Base-by-base conservation (phyloP, 2,888 invertebrate genomes). In the Ochropleura plecta region DNA sequence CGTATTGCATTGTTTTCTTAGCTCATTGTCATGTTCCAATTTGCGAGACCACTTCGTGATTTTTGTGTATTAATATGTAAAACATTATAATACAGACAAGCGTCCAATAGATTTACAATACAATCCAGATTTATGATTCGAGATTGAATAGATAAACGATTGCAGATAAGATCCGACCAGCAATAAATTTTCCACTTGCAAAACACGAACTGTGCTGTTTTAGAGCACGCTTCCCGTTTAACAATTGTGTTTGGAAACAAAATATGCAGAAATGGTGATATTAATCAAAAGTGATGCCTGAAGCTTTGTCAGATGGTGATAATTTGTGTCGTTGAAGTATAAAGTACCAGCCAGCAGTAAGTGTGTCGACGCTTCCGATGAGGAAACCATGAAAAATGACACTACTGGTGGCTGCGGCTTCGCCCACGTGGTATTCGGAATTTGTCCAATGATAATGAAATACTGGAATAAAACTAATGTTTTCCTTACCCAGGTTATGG, bases 101-200 rank as follows among this genome's bases (percentile, higher is more conserved):
- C 70, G 70, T 49, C 51, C 57, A 73, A 75, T 69, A 76, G 77
- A 84, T 86, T 80, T 84, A 79, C 76, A 87, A 73, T 79, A 77
- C 72, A 82, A 73, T 70, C 69, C 57, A 68, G 82, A 88, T 86
- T 86, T 88, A 88, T 82, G 76, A 80, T 72, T 70, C 66, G 53
- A 78, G 88, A 81, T 79, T 66, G 73, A 80, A 88, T 78, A 88
- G 78, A 88, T 86, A 88, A 86, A 79, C 66, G 80, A 82, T 86
- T 64, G 73, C 62, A 73, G 82, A 88, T 88, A 84, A 86, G 78
- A 86, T 83, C 76, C 44, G 74, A 76, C 65, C 71, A 53, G 78
- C 73, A 78, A 86, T 86, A 88, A 88, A 86, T 84, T 79, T 66
- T 64, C 80, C 82, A 80, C 80, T 86, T 81, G 80, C 88, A 84